These are phyloP conservation scores for Eulimnadia texana DNA, from an alignment of 1,140 invertebrate genomes.

Conservation along the genomic window DNA sequence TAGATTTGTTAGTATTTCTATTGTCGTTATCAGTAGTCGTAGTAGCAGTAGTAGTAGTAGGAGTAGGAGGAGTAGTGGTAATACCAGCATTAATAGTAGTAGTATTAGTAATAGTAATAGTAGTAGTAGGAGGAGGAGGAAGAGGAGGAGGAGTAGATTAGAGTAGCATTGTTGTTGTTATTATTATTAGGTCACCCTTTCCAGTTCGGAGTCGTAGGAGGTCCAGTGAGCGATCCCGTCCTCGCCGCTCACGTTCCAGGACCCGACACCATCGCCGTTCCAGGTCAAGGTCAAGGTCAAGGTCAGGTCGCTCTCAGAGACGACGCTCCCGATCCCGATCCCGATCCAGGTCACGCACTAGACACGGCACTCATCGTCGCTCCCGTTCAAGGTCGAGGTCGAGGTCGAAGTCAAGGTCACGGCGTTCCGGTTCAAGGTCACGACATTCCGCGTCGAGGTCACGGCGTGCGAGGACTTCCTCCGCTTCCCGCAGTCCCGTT, in stretches of 20 bases:
- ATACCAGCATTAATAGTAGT: too few relatives aligned
- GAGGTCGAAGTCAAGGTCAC: neutral
- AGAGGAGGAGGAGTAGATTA: too few relatives aligned
- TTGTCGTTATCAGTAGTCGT: too few relatives aligned
- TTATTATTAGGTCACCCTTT: neutral
- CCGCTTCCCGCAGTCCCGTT: neutral
- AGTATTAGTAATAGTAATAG: too few relatives aligned
- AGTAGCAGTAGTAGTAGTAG: too few relatives aligned
- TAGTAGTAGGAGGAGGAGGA: too few relatives aligned
- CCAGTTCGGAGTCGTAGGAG: neutral
- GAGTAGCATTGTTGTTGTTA: neutral
- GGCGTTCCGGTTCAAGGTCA: constrained; percentile 5
- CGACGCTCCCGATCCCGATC: constrained; percentile 6
- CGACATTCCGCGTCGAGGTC: too few relatives aligned
- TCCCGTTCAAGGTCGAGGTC: constrained; percentile 5
- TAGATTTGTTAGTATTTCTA: too few relatives aligned
- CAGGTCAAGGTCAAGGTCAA: neutral
- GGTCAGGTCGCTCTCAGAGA: neutral
- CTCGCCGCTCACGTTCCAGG: neutral
- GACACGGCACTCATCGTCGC: neutral
- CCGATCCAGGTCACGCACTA: constrained; percentile 10
- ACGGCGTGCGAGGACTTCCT: neutral
- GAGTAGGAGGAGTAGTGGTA: too few relatives aligned
- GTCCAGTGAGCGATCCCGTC: neutral
- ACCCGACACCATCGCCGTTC: neutral